Evolutionary conservation across 2,113 vertebrate species (phyloP).

Genomic region (Bubo bubo): DNA sequence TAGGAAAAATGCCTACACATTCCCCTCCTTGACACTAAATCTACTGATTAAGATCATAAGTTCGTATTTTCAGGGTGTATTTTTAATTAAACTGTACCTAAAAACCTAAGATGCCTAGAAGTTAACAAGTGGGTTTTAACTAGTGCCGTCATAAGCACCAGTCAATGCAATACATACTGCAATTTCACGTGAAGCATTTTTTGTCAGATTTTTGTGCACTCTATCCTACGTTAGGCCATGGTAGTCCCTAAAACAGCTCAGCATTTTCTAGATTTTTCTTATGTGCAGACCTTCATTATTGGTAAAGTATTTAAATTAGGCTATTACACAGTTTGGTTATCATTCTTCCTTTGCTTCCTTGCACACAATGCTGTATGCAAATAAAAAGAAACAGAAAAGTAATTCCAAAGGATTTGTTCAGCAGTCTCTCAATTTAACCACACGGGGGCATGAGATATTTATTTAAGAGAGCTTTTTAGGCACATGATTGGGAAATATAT

Average conservation of each 20-base stretch:
- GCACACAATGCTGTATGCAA: not conserved
- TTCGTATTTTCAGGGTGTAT: not conserved
- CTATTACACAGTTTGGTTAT: not conserved
- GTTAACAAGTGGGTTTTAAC: not conserved
- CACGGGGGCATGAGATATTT: constrained; percentile 72
- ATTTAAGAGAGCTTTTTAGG: constrained; percentile 22
- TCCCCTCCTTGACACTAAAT: not conserved
- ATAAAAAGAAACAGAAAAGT: not conserved
- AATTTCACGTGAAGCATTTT: not conserved
- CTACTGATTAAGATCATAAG: not conserved
- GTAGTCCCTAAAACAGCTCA: not conserved
- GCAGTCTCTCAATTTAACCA: constrained; percentile 56
- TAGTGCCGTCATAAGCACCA: not conserved
- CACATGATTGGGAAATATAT: not conserved
- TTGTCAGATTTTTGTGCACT: not conserved
- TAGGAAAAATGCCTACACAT: not conserved
- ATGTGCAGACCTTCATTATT: not conserved
- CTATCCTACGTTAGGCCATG: not conserved
- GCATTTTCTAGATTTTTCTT: not conserved
- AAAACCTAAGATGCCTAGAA: not conserved
- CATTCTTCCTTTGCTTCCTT: not conserved
- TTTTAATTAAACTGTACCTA: not conserved
- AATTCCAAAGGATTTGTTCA: not conserved
- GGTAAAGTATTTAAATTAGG: not conserved
- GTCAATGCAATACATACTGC: not conserved